Evolutionary conservation across 2,113 vertebrate species (phyloP), one percentile per base, ranked within the genome.

Genomic region (Xiphorhynchus elegans): DNA sequence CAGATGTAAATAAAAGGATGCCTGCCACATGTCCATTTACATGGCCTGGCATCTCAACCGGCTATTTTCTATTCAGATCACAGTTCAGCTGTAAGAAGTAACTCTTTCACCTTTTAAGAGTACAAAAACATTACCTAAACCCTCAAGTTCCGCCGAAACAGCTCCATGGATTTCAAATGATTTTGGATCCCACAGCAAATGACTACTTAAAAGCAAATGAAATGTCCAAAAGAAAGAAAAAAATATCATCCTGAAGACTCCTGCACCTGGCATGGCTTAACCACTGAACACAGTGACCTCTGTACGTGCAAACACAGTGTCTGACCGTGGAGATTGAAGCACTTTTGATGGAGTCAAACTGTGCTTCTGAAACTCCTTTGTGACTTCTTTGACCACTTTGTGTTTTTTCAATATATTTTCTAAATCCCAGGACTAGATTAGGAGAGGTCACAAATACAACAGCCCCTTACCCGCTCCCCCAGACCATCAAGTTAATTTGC

Each of bases 261-360:
- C 50, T 44, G 44, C 29, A 59, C 23, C 37, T 39, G 37, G 37
- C 26, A 15, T 2, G 18, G 49, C 8, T 69, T n/a, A 47, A 26
- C 40, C 63, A 79, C 1, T 1, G 28, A 68, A 59, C 11, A 24
- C 9, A 23, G 62, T 4, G 11, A 64, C 49, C 63, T 68, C 12
- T 4, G 1, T 4, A 47, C 0, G 0, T 4, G 8, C 23, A 37
- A 44, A 67, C 11, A 24, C 1, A 7, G 29, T 2, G 15, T 28
- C 9, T 72, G 42, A n/a, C 53, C 40, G 40, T 2, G 8, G 13
- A 85, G 42, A 56, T 0, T 1, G 23, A 62, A 78, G n/a, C 58
- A 25, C 10, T 31, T 84, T 9, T 24, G 13, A 53, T 16, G 35
- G 3, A 59, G 18, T 14, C 33, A 60, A 68, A 64, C 82, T 0